Percentiles rank a stretch among this genome's conserved stretches.
Evolutionary conservation across 1,140 invertebrate genomes (phyloP).

Genomic region (Hylaeus volcanicus): DNA sequence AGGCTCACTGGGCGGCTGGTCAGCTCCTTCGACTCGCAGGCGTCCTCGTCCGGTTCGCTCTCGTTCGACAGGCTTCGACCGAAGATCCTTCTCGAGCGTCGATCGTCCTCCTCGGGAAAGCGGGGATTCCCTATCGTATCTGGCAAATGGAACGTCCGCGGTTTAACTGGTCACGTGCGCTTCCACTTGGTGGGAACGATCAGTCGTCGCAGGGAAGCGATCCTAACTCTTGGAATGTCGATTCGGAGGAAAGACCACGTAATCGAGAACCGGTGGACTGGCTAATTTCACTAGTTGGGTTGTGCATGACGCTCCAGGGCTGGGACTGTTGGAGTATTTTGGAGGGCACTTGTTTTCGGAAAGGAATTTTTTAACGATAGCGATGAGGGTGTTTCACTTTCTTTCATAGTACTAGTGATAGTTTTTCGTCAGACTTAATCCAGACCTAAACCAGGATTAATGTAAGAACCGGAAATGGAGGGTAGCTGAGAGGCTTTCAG

Average conservation of each 20-base stretch:
- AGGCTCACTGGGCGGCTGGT: constrained; percentile 41
- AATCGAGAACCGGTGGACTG: not conserved
- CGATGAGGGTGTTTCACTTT: too few species aligned
- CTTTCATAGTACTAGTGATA: too few species aligned
- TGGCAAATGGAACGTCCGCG: constrained; percentile 54
- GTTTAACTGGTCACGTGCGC: constrained; percentile 59
- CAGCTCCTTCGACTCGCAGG: constrained; percentile 70
- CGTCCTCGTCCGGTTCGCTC: constrained; percentile 69
- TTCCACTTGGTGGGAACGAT: constrained; percentile 25
- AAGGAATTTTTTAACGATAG: too few species aligned
- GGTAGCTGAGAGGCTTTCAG: too few species aligned
- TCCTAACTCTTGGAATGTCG: not conserved
- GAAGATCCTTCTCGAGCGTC: constrained; percentile 55
- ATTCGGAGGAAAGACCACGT: not conserved
- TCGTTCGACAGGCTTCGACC: constrained; percentile 69
- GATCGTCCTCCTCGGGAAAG: constrained; percentile 25
- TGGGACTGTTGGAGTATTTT: too few species aligned
- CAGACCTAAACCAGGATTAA: too few species aligned
- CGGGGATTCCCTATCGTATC: constrained; percentile 52
- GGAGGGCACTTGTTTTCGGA: too few species aligned
- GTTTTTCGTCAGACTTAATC: too few species aligned
- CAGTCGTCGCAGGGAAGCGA: constrained; percentile 5
- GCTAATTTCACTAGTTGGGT: constrained; percentile 31
- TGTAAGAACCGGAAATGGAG: too few species aligned
- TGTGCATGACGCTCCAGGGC: too few species aligned